These are phyloP conservation scores for Cataglyphis albicans DNA, from an alignment of 2,888 invertebrate genomes.

Conservation along the genomic window DNA sequence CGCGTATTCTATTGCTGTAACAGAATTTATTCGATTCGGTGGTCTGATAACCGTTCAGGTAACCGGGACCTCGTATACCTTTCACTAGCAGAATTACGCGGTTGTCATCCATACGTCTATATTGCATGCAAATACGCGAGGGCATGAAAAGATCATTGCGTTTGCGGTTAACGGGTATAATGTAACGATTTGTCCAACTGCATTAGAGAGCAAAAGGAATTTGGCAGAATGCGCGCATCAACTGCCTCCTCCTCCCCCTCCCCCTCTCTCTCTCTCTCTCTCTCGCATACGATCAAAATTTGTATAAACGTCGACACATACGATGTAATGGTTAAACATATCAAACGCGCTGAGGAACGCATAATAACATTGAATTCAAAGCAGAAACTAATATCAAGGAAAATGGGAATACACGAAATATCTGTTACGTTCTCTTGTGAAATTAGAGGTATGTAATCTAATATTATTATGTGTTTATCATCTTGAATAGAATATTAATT, in stretches of 20 bases:
- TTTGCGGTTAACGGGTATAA: constrained; percentile 11
- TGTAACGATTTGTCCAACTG: constrained; percentile 9
- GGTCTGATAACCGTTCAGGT: constrained; percentile 46
- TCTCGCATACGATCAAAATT: constrained; percentile 8
- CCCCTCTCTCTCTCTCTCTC: neutral
- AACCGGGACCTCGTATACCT: constrained; percentile 31
- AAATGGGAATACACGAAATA: constrained; percentile 25
- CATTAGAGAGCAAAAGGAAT: constrained; percentile 13
- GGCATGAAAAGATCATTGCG: constrained; percentile 34
- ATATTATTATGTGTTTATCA: constrained; percentile 1
- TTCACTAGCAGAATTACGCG: constrained; percentile 46
- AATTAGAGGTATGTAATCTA: neutral
- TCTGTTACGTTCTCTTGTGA: constrained; percentile 2
- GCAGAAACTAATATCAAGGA: neutral
- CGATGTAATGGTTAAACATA: constrained; percentile 27
- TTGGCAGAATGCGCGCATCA: neutral
- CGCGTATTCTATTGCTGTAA: constrained; percentile 52
- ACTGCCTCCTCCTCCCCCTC: neutral
- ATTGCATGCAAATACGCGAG: constrained; percentile 35
- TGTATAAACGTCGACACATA: constrained; percentile 19
- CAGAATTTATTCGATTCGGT: constrained; percentile 51
- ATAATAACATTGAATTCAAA: constrained; percentile 14
- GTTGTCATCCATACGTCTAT: constrained; percentile 45
- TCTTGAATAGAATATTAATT: constrained; percentile 11
- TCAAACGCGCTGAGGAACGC: neutral